A percentile compares a stretch with the other conserved stretches of the same genome.
Conservation (phyloP, 30 jellyfish, hydroid and myxozoan genomes). For the Rhopilema esculentum region DNA sequence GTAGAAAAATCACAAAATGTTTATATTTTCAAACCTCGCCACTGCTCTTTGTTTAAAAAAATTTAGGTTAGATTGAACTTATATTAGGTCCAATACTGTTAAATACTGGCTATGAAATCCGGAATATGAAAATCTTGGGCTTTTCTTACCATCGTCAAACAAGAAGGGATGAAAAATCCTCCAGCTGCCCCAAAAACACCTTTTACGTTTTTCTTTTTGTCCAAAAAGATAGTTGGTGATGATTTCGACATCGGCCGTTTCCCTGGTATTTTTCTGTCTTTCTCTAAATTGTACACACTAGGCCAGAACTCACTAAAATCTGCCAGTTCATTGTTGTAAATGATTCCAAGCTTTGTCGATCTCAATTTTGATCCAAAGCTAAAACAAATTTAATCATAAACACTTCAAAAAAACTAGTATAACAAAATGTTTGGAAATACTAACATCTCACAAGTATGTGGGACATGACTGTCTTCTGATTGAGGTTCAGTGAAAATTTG, state of each 20-base stretch:
- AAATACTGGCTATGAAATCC: no score
- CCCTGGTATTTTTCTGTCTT: conserved; percentile 91
- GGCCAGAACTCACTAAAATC: conserved; percentile 99
- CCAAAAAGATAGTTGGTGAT: conserved; percentile 91
- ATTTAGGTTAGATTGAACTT: no score
- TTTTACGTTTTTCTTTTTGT: conserved; percentile 76
- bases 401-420: no score
- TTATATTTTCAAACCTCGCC: no score
- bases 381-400: background rate
- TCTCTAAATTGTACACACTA: conserved; percentile 83
- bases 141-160: conserved; percentile 89
- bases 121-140: no score
- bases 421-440: no score
- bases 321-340: conserved; percentile 97
- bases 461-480: no score
- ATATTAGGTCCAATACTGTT: no score
- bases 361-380: conserved; percentile 97
- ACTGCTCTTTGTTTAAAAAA: no score
- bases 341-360: conserved; percentile 90
- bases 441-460: no score
- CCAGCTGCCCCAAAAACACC: conserved; percentile 99
- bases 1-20: background rate
- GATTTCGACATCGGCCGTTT: conserved; percentile 97
- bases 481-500: no score
- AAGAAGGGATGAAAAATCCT: conserved; percentile 96